Evolutionary conservation across 2,888 invertebrate species (phyloP), one percentile per base, ranked within the genome.

Genomic region (Drosophila anceps): DNA sequence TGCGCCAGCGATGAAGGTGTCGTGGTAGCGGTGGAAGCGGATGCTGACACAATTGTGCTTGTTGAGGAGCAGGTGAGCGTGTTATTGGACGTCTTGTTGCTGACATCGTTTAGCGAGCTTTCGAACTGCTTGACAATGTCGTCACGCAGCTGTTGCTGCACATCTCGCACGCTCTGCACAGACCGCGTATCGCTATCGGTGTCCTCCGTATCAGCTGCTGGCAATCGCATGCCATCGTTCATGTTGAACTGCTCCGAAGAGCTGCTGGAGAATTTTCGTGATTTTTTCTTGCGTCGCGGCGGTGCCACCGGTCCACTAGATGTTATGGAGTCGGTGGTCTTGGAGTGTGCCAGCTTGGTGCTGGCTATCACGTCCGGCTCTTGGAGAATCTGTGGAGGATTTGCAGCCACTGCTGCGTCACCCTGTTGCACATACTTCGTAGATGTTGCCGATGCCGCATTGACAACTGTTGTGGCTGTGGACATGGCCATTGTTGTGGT

Each of bases 341-440:
- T 93, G 18, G 93, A 93, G 78, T 93, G 92, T 75, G 93, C 92
- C 66, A 95, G 94, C 91, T 98, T 98, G 75, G 98, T 97, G 93
- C 98, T 98, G 68, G 97, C 97, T 84, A 98, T 97, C 89, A 98
- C 97, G 93, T 98, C 98, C 3, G 98, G 98, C 93, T 98, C 98
- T 78, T 93, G 93, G 27, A 93, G 77, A 51, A 92, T 91, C 29
- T 67, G 93, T 88, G 62, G 73, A 46, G 62, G 50, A 43, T 24
- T 27, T 31, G n/a, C n/a, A 10, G 18, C 50, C 18, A 50, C 31
- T 48, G 7, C 46, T 13, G 39, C 12, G 0, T 64, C 46, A 7
- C 29, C 39, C 15, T 54, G 57, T 20, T 57, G 46, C 15, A 48
- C 31, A 20, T 66, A 63, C 54, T 54, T 77, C 2, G 31, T 31